phyloP scores from a whole-genome alignment of 2,888 invertebrate species.

The Noctua pronuba region DNA sequence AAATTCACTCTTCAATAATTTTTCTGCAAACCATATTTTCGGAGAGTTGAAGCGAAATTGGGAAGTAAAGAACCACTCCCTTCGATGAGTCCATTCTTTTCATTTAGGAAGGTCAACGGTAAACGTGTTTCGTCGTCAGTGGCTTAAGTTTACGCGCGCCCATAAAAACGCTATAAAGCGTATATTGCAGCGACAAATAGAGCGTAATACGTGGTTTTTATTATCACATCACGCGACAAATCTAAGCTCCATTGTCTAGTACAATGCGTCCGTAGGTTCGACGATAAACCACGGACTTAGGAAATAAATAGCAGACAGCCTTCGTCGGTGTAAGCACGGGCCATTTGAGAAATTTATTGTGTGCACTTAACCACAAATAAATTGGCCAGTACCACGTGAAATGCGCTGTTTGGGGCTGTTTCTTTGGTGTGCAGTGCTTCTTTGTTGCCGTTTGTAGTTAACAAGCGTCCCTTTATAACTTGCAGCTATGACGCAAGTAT shows the following conservation, averaged over 20 bases:
- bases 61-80: slow-evolving; percentile 52
- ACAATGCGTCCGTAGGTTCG: slow-evolving; percentile 80
- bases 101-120: slow-evolving; percentile 65
- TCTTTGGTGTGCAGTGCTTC: slow-evolving; percentile 71
- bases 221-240: slow-evolving; percentile 82
- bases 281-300: slow-evolving; percentile 83
- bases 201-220: slow-evolving; percentile 78
- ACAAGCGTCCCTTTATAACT: slow-evolving; percentile 64
- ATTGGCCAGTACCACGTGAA: slow-evolving; percentile 86
- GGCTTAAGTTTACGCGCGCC: slow-evolving; percentile 72
- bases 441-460: slow-evolving; percentile 69
- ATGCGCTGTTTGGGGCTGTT: slow-evolving; percentile 75
- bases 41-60: slow-evolving; percentile 59
- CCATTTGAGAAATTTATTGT: slow-evolving; percentile 90
- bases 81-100: slow-evolving; percentile 48
- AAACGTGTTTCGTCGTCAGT: slow-evolving; percentile 65
- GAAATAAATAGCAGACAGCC: slow-evolving; percentile 88
- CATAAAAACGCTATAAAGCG: slow-evolving; percentile 76
- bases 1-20: slow-evolving; percentile 71
- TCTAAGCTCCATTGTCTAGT: slow-evolving; percentile 81
- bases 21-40: slow-evolving; percentile 69
- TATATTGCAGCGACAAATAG: slow-evolving; percentile 79
- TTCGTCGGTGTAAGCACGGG: slow-evolving; percentile 86
- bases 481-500: slow-evolving; percentile 37
- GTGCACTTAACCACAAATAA: slow-evolving; percentile 90